Evolutionary conservation across 2,888 invertebrate species (phyloP), one percentile per base, ranked within the genome.

Genomic region (Nymphalis urticae): DNA sequence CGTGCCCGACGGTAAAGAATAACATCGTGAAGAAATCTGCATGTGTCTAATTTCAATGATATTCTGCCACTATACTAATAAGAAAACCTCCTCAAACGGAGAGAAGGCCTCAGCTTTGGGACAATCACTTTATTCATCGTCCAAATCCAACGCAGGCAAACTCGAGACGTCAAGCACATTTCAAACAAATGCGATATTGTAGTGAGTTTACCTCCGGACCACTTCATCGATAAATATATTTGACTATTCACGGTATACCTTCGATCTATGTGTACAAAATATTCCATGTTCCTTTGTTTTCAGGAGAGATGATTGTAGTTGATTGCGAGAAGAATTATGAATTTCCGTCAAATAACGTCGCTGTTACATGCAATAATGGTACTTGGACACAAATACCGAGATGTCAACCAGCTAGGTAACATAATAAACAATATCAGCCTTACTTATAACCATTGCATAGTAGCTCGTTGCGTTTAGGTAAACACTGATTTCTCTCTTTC

Each of bases 331-430:
- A 95, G 68, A 95, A 97, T 77, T 98, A 97, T 82, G 98, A 98
- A 85, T 97, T 97, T 77, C 95, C 96, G 0, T 94, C 94, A 0
- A 95, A 95, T 60, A 95, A 95, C 74, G 93, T 95, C 0, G 95
- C 95, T 0, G 96, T 97, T 0, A 95, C 95, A 0, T 99, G 99
- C 84, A 96, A 97, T 83, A 98, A 99, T 80, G 99, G 99, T 0
- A 97, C 98, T 0, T 99, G 99, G 99, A 96, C 97, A 0, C 96
- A 97, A 73, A 96, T 98, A 76, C 98, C 99, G 0, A 94, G 95
- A 67, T 97, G 97, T 80, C 95, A 96, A 71, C 96, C 97, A 74
- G 95, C 99, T 80, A 94, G 97, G 95, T 97, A 82, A 75, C 9
- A 13, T 2, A 13, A 42, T 42, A 42, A 13, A 10, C 27, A 32